Base-by-base conservation (phyloP, 2,888 invertebrate genomes). In the Hoplodrina blanda region DNA sequence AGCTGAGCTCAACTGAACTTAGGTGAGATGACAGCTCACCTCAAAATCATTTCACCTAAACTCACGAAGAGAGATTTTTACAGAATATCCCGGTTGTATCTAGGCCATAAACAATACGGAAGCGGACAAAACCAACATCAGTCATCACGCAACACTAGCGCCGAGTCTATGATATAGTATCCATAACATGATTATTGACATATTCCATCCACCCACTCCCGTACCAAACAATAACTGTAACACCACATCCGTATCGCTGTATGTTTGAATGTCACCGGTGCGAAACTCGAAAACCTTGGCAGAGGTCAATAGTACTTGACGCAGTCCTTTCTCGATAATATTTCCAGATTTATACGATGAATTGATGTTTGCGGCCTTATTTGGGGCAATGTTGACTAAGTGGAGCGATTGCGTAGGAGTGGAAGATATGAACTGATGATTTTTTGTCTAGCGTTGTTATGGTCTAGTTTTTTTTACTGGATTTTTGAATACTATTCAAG, bases 201-300 rank as follows among this genome's bases (percentile, higher is more conserved):
- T 44, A 66, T 10, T 20, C 50, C 4, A 10, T 30, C 55, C 54
- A 74, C 69, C 61, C 46, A 75, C 76, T 17, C 56, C 52, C 60
- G 56, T 5, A 20, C 7, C 41, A 8, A 56, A 73, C 69, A 78
- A 73, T 76, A 83, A 86, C 69, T 77, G 78, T 75, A 74, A 64
- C 54, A 60, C 57, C 87, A 91, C 84, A 92, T 91, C 90, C 91
- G 90, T 89, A 91, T 92, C 66, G 86, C 73, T 77, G 80, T 85
- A 83, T 86, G 84, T 89, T 81, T 88, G 88, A 92, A 92, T 92
- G 91, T 89, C 91, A 91, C 68, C 53, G 63, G 72, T 59, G 72
- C 56, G 62, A 76, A 83, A 88, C 88, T 87, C 75, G 89, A 84
- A 87, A 89, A 82, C 93, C 93, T 93, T 93, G 93, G 81, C 60